Evolutionary conservation across 2,797 vertebrate genomes (phyloP).

Genomic region (Aplochiton taeniatus): DNA sequence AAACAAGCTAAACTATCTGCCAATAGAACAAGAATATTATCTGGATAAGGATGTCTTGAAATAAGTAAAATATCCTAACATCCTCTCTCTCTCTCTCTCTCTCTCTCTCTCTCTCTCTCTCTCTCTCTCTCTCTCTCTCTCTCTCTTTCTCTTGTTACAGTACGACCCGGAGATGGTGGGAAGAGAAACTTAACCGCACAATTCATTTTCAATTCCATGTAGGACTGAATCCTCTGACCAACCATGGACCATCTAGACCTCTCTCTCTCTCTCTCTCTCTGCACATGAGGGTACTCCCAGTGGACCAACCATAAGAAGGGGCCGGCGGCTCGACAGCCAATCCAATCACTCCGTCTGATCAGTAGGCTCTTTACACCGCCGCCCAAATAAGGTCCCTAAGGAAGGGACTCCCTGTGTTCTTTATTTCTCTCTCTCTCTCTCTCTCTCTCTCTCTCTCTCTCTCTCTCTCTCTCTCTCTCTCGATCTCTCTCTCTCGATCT

Average conservation of each 20-base stretch:
- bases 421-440: conserved; percentile 33
- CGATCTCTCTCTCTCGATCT: no score
- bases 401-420: conserved; percentile 55
- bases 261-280: conserved; percentile 29
- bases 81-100: neutral
- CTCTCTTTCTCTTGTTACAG: neutral
- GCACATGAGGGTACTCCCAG: no score
- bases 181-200: conserved; percentile 33
- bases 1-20: no score
- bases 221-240: conserved; percentile 51
- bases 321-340: conserved; percentile 55
- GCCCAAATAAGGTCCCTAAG: conserved; percentile 69
- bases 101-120: no score
- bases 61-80: no score
- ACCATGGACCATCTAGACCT: conserved; percentile 55
- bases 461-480: conserved; percentile 40
- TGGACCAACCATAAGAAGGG: conserved; percentile 60
- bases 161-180: conserved; percentile 43
- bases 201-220: conserved; percentile 60
- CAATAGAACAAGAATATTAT: no score
- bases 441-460: conserved; percentile 24
- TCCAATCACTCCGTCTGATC: conserved; percentile 75
- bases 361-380: conserved; percentile 64
- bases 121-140: neutral
- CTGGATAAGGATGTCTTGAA: no score